These are phyloP conservation scores for Sturnus vulgaris DNA, from an alignment of 2,113 vertebrate species.

Conservation along the genomic window DNA sequence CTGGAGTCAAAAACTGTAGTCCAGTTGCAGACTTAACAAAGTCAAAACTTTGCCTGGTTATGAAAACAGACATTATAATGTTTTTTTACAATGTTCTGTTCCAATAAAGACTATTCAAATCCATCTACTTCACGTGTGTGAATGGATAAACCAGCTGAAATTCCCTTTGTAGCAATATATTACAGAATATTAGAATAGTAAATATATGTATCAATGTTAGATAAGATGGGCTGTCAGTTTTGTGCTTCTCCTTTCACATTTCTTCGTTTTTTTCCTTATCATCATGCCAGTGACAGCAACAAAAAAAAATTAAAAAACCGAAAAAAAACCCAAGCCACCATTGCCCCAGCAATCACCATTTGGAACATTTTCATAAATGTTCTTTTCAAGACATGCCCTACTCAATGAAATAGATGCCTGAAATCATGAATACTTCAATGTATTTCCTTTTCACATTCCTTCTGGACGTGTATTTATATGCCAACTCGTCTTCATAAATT, in stretches of 20 bases:
- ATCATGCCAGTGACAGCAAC: neutral
- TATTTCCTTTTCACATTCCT: slow-evolving; percentile 54
- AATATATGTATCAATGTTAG: neutral
- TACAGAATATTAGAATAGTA: neutral
- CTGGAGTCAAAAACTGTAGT: neutral
- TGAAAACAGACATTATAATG: neutral
- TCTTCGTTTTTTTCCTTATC: neutral
- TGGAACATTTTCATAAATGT: slow-evolving; percentile 47
- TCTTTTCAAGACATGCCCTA: slow-evolving; percentile 32
- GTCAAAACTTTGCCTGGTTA: neutral
- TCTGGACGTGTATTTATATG: slow-evolving; percentile 43
- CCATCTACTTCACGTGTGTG: neutral
- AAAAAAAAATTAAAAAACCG: neutral
- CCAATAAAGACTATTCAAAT: neutral
- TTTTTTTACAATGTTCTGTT: neutral
- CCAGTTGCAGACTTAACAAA: neutral
- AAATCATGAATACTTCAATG: neutral
- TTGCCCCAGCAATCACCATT: slow-evolving; percentile 24
- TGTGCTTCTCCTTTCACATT: slow-evolving; percentile 2
- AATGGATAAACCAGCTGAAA: neutral
- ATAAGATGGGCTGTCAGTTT: neutral
- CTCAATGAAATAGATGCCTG: slow-evolving; percentile 32
- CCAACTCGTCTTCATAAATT: slow-evolving; percentile 56
- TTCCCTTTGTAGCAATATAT: neutral
- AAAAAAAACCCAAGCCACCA: neutral